Conservation (phyloP, 1,140 invertebrate genomes). For the Drosophila bipectinata region DNA sequence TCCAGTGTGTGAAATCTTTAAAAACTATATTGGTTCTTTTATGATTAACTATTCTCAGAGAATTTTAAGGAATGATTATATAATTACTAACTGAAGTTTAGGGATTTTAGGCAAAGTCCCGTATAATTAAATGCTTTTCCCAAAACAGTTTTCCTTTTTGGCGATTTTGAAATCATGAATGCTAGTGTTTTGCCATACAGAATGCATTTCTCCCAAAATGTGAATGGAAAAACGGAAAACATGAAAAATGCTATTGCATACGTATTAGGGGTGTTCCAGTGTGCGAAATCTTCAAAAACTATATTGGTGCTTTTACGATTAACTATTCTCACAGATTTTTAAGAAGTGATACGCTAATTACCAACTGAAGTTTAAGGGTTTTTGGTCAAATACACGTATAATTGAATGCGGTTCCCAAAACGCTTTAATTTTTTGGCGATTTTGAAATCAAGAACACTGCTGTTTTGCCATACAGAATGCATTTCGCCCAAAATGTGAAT, state of each 20-base stretch:
- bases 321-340: neutral
- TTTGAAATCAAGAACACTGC: constrained; percentile 7
- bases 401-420: neutral
- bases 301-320: no score
- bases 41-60: neutral
- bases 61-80: no score
- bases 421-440: neutral
- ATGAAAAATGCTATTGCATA: constrained; percentile 48
- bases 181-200: neutral
- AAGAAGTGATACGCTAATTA: no score
- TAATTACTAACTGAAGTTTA: no score
- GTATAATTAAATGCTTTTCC: neutral
- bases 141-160: neutral
- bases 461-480: constrained; percentile 8
- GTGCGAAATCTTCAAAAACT: neutral
- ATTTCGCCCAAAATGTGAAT: constrained; percentile 26
- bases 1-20: constrained; percentile 2
- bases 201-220: constrained; percentile 29
- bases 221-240: constrained; percentile 33
- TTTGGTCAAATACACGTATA: no score
- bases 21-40: no score
- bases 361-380: no score
- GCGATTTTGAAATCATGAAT: constrained; percentile 13
- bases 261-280: constrained; percentile 16
- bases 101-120: no score